Percentiles rank a stretch among this genome's conserved stretches.
phyloP scores from a whole-genome alignment of 1,140 invertebrate genomes.

The Cataglyphis hispanica region DNA sequence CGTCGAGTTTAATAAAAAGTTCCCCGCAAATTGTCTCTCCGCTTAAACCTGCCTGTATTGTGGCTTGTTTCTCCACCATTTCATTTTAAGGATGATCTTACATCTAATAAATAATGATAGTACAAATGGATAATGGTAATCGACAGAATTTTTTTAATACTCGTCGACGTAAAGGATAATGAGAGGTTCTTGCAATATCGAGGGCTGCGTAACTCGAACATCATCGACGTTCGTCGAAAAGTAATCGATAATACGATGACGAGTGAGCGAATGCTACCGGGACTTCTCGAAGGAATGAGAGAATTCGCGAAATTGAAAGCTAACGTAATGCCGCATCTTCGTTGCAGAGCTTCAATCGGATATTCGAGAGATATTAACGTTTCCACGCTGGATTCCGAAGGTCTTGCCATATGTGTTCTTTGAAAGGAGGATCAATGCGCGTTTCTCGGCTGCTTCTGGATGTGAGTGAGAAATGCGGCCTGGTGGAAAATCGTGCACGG shows the following conservation, averaged over 20 bases:
- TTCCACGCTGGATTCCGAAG: slow-evolving; percentile 10
- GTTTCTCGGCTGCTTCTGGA: slow-evolving; percentile 27
- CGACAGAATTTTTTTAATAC: not conserved
- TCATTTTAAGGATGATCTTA: not conserved
- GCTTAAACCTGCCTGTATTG: slow-evolving; percentile 15
- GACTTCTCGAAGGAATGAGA: slow-evolving; percentile 24
- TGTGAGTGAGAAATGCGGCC: slow-evolving; percentile 20
- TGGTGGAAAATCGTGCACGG: slow-evolving; percentile 35
- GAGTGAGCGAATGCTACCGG: slow-evolving; percentile 7
- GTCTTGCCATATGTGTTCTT: slow-evolving; percentile 40
- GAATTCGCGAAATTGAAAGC: slow-evolving; percentile 32
- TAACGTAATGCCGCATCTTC: slow-evolving; percentile 12
- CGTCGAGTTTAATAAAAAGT: slow-evolving; percentile 47
- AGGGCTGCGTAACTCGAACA: not conserved
- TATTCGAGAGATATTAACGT: slow-evolving; percentile 44
- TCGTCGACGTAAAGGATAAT: slow-evolving; percentile 18
- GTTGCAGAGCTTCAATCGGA: slow-evolving; percentile 5
- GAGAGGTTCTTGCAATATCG: not conserved
- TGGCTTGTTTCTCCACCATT: slow-evolving; percentile 12
- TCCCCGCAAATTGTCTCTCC: not conserved
- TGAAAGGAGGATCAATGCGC: slow-evolving; percentile 46
- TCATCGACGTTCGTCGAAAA: not conserved
- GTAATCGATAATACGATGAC: slow-evolving; percentile 16
- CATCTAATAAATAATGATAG: not conserved
- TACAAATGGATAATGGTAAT: slow-evolving; percentile 2